Evolutionary conservation across 1,140 invertebrate species (phyloP), one percentile per base, ranked within the genome.

Genomic region (Orius insidiosus): DNA sequence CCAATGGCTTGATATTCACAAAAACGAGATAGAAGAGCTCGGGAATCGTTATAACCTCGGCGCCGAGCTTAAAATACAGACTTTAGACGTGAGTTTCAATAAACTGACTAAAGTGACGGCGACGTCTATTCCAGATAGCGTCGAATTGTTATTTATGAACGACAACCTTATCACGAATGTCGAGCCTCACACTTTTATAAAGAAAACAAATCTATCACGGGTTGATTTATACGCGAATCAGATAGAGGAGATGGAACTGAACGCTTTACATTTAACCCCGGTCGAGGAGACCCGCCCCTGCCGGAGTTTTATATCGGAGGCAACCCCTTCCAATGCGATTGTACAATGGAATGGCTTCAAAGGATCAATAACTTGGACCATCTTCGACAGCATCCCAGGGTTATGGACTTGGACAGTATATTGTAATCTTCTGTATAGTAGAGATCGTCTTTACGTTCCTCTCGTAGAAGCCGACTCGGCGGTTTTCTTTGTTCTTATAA

Each of bases 401-500:
- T 94, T 16, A 85, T 87, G 78, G 89, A 94, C 59, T 68, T 93
- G 50, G 84, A 89, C 54, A 82, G 79, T 46, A 84, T 87, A 84
- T 59, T 93, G 88, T 63, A 84, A 86, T 56, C 69, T 94, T 56
- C 66, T 89, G 9, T 86, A 92, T 64, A 83, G 78, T 55, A 68
- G 86, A 42, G 81, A 84, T 55, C 72, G 74, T 35, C 77, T 77
- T 49, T 85, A 79, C 60, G 72, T 89, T 40, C 82, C 86, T 5
- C 63, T 92, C 18, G 71, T 89, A 3, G 80, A 88, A 55, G 79
- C 85, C 5, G 76, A 83, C 59, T 71, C 82, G 1, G 85, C 83
- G 45, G 85, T 92, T 63, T 93, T 93, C 69, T 93, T 39, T 94
- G 88, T 68, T 76, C 77, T 38, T 93, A 94, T 64, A 83, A 87